These are phyloP conservation scores for Eulithis prunata DNA, from an alignment of 2,888 invertebrate species.

Conservation along the genomic window DNA sequence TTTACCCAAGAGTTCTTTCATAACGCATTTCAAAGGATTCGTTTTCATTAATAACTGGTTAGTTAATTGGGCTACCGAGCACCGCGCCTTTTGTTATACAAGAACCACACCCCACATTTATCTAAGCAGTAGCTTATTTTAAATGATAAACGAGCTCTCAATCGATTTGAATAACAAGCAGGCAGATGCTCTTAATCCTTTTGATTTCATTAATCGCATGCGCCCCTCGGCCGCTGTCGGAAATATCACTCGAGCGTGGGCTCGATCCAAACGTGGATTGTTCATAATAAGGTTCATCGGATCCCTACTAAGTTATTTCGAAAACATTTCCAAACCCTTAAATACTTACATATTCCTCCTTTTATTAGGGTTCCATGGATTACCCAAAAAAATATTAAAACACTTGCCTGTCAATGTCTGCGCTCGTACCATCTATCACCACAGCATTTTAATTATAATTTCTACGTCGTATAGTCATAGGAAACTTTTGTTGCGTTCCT, in stretches of 20 bases:
- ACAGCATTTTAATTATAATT: too few species aligned
- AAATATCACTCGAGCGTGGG: constrained; percentile 81
- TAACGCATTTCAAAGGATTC: constrained; percentile 49
- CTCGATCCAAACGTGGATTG: constrained; percentile 66
- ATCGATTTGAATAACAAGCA: constrained; percentile 84
- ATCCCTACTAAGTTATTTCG: constrained; percentile 44
- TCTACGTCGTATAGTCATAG: too few species aligned
- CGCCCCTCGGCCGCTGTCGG: constrained; percentile 80
- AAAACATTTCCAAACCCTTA: constrained; percentile 45
- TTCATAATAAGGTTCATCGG: constrained; percentile 67
- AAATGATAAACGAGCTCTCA: constrained; percentile 83
- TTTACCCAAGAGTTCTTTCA: constrained; percentile 46
- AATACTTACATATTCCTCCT: constrained; percentile 44
- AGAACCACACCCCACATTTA: constrained; percentile 80
- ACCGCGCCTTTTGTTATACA: constrained; percentile 76
- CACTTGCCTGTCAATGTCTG: too few species aligned
- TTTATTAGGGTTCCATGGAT: constrained; percentile 13
- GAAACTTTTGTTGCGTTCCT: too few species aligned
- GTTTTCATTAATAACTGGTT: constrained; percentile 71
- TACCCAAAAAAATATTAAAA: background rate
- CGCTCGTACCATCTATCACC: too few species aligned
- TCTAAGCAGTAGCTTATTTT: constrained; percentile 83
- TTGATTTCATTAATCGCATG: constrained; percentile 84
- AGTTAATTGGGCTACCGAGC: constrained; percentile 76
- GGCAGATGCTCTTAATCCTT: constrained; percentile 85